Conservation (phyloP, 2,113 vertebrate genomes). For the Crypturellus undulatus region DNA sequence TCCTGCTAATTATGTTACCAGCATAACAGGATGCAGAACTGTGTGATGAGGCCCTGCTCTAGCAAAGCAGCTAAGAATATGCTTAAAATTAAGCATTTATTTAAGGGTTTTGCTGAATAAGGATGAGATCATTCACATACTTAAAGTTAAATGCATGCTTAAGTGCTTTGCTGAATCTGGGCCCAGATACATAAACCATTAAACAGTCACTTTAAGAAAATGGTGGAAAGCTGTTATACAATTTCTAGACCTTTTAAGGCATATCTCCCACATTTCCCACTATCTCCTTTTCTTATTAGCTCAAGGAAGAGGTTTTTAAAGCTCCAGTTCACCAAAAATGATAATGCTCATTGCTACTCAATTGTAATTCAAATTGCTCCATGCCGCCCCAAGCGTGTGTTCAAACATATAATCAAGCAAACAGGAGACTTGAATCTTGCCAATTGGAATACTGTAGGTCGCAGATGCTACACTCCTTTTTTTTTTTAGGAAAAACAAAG, state of each 20-base stretch:
- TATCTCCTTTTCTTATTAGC: slow-evolving; percentile 27
- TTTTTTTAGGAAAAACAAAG: neutral
- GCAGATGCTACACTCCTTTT: slow-evolving; percentile 26
- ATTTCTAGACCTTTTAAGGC: slow-evolving; percentile 64
- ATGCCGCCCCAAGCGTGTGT: slow-evolving; percentile 54
- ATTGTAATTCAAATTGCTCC: slow-evolving; percentile 64
- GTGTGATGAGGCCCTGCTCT: neutral
- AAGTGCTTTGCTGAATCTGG: slow-evolving; percentile 70
- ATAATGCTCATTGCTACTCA: slow-evolving; percentile 3
- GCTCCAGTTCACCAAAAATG: slow-evolving; percentile 32
- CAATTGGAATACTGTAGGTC: slow-evolving; percentile 37
- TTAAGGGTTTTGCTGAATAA: slow-evolving; percentile 62
- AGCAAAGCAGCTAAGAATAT: slow-evolving; percentile 14
- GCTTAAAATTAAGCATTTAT: slow-evolving; percentile 58
- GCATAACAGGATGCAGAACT: neutral
- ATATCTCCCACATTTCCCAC: neutral
- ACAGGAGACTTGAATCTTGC: slow-evolving; percentile 43
- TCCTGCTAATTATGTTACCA: neutral
- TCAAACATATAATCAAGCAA: slow-evolving; percentile 57
- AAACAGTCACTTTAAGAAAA: slow-evolving; percentile 65
- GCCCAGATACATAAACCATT: slow-evolving; percentile 70
- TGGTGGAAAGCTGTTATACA: slow-evolving; percentile 25
- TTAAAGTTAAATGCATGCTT: slow-evolving; percentile 65
- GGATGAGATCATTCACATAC: slow-evolving; percentile 60
- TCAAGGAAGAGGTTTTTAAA: slow-evolving; percentile 61